Evolutionary conservation across 2,113 vertebrate species (phyloP).

Genomic region (Calidris pugnax): DNA sequence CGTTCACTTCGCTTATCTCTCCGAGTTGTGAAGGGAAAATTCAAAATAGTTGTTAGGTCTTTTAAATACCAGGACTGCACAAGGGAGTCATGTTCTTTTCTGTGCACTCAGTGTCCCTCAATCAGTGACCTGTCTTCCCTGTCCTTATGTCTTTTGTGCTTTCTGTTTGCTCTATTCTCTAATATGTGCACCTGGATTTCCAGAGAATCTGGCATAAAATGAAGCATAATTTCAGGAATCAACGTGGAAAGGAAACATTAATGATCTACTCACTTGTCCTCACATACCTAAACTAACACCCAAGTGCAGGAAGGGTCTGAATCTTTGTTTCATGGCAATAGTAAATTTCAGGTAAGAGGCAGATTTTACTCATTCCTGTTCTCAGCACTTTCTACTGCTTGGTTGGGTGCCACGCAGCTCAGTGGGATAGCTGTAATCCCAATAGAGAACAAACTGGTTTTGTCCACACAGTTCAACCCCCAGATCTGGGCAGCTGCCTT

Average conservation of each 20-base stretch:
- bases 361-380: neutral
- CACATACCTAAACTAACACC: neutral
- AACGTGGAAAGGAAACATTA: neutral
- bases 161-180: neutral
- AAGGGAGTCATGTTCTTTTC: neutral
- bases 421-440: neutral
- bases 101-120: neutral
- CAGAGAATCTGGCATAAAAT: neutral
- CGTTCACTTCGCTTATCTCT: neutral
- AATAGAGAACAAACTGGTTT: neutral
- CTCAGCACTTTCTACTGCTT: neutral
- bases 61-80: neutral
- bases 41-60: neutral
- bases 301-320: neutral
- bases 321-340: neutral
- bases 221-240: neutral
- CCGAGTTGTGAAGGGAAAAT: neutral
- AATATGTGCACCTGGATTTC: rapidly evolving
- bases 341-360: neutral
- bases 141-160: neutral
- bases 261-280: neutral
- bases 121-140: neutral
- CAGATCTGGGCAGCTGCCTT: neutral
- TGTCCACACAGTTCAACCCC: neutral
- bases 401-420: neutral